Conservation (phyloP, 2,113 vertebrate species). For the Scatophagus argus region DNA sequence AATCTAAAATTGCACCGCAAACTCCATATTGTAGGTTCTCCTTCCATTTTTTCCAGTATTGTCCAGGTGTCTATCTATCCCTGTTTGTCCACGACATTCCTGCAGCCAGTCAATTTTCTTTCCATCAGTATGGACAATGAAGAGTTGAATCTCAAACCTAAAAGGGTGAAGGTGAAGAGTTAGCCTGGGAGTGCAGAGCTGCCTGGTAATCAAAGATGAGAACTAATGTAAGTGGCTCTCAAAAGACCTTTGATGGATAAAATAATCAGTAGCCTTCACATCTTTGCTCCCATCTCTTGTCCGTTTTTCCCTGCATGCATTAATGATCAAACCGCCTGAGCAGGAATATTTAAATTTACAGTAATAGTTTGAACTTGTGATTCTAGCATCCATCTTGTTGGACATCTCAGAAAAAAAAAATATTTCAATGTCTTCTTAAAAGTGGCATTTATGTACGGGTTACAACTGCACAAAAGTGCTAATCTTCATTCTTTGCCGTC, state of each 20-base stretch:
- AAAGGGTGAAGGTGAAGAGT: neutral
- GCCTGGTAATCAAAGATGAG: constrained; percentile 38
- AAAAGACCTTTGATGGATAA: constrained; percentile 10
- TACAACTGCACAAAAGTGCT: constrained; percentile 4
- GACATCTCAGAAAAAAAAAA: neutral
- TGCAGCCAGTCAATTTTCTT: constrained; percentile 8
- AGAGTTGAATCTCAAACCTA: constrained; percentile 19
- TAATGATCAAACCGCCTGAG: neutral
- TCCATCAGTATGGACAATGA: constrained; percentile 20
- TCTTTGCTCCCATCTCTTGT: constrained; percentile 3
- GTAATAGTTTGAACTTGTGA: constrained; percentile 3
- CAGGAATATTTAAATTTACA: constrained; percentile 6
- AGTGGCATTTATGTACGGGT: constrained; percentile 1
- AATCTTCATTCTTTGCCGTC: neutral
- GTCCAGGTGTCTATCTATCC: neutral
- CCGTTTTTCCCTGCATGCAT: constrained; percentile 8
- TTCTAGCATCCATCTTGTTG: neutral
- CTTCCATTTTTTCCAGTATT: neutral
- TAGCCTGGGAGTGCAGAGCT: neutral
- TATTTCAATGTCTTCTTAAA: constrained; percentile 3
- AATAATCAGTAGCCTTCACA: constrained; percentile 4
- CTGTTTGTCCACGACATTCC: constrained; percentile 32
- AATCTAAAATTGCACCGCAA: neutral
- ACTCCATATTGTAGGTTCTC: neutral
- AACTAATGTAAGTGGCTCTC: constrained; percentile 30